phyloP scores from a whole-genome alignment of 2,113 vertebrate species.

The Crocuta crocuta region DNA sequence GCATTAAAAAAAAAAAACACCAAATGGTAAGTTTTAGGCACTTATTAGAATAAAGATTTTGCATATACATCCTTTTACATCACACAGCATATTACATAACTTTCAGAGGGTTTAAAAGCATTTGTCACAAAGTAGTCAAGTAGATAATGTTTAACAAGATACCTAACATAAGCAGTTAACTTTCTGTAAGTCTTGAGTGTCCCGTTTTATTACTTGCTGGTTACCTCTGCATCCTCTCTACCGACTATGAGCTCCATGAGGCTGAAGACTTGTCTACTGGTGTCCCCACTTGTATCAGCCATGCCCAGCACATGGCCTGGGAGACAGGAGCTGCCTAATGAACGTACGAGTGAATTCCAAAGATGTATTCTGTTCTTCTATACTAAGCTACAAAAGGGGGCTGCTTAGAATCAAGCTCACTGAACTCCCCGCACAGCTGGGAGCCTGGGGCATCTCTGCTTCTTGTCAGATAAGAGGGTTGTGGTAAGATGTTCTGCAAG shows the following conservation, averaged over 20 bases:
- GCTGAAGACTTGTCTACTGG: background rate
- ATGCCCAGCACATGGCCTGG: background rate
- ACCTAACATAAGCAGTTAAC: conserved; percentile 61
- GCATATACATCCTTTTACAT: conserved; percentile 1
- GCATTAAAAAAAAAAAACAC: background rate
- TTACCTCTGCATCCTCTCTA: background rate
- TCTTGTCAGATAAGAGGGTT: background rate
- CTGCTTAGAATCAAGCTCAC: background rate
- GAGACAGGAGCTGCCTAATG: background rate
- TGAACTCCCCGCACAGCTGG: background rate
- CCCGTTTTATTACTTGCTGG: conserved; percentile 1
- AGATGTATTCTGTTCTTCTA: background rate
- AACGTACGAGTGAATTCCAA: background rate
- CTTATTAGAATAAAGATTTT: conserved; percentile 37
- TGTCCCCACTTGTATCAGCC: background rate
- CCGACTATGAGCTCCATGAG: background rate
- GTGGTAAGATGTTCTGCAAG: background rate
- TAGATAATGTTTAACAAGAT: conserved; percentile 45
- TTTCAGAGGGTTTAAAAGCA: conserved; percentile 58
- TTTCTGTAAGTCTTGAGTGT: conserved; percentile 32
- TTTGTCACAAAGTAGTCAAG: conserved; percentile 48
- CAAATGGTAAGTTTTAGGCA: conserved; percentile 1
- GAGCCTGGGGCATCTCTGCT: background rate
- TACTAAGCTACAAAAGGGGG: background rate
- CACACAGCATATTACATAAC: background rate